Percentiles rank a stretch among this genome's conserved stretches.
Conservation (phyloP, 2,113 vertebrate genomes). For the Pseudorasbora parva region DNA sequence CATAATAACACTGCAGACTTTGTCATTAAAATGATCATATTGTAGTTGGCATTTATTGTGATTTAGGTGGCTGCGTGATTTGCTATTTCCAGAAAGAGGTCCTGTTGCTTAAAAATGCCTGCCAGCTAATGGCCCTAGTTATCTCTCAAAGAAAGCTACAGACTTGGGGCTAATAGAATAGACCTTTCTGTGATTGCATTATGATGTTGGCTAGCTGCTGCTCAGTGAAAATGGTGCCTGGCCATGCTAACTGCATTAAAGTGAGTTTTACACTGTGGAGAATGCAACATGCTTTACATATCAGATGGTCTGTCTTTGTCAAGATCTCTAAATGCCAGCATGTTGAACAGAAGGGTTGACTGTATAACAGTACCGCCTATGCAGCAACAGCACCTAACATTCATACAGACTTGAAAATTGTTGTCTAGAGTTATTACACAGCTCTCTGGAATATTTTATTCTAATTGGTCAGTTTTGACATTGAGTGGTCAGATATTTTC, state of each 20-base stretch:
- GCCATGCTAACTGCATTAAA: constrained; percentile 48
- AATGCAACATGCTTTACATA: constrained; percentile 25
- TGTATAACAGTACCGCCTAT: constrained; percentile 11
- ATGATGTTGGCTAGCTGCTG: constrained; percentile 29
- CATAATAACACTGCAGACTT: background rate
- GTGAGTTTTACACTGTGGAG: constrained; percentile 23
- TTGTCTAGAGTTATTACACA: background rate
- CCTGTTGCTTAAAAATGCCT: constrained; percentile 46
- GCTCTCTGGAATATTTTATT: too few relatives aligned
- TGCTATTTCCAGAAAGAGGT: constrained; percentile 51
- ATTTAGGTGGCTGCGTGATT: background rate
- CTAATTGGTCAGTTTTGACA: too few relatives aligned
- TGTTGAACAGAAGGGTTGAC: constrained; percentile 43
- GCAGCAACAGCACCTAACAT: constrained; percentile 11
- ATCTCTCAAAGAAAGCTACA: constrained; percentile 39
- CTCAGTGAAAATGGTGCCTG: constrained; percentile 47
- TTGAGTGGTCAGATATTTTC: too few relatives aligned
- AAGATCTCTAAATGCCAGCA: constrained; percentile 29
- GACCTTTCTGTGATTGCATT: constrained; percentile 59
- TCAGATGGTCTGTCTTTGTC: constrained; percentile 31
- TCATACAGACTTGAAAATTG: background rate
- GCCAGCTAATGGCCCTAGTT: constrained; percentile 37
- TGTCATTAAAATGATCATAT: constrained; percentile 28
- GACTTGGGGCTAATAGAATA: constrained; percentile 55
- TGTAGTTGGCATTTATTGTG: constrained; percentile 2